Conservation (phyloP, 2,888 invertebrate genomes). For the Euplagia quadripunctaria region DNA sequence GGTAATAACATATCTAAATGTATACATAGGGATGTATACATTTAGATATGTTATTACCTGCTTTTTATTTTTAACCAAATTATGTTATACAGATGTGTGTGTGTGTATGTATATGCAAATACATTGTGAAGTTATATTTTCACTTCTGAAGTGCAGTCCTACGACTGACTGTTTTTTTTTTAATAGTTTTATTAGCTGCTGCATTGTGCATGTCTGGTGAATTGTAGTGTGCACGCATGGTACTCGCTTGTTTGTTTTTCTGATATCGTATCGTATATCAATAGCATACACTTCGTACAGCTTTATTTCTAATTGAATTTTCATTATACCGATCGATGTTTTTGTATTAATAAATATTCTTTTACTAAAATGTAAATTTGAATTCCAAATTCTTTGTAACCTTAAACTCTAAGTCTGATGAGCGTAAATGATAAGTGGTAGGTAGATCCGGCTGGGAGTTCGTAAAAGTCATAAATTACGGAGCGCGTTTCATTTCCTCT, state of each 20-base stretch:
- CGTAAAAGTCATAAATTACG: slow-evolving; percentile 78
- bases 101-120: too few species aligned
- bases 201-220: neutral
- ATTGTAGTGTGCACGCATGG: neutral
- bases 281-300: neutral
- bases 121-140: too few species aligned
- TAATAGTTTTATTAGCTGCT: neutral
- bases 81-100: too few species aligned
- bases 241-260: too few species aligned
- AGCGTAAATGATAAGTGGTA: slow-evolving; percentile 83
- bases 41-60: too few species aligned
- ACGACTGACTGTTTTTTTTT: too few species aligned
- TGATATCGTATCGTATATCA: too few species aligned
- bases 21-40: too few species aligned
- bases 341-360: neutral
- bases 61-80: too few species aligned
- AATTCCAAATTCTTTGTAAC: slow-evolving; percentile 48
- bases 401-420: slow-evolving; percentile 60
- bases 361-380: slow-evolving; percentile 26
- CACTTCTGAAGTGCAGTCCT: too few species aligned
- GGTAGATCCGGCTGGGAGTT: slow-evolving; percentile 71
- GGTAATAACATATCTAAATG: too few species aligned
- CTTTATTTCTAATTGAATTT: neutral
- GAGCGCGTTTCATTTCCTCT: slow-evolving; percentile 84
- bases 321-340: neutral